phyloP scores from a whole-genome alignment of 2,797 vertebrate species.

The Sarcoramphus papa region DNA sequence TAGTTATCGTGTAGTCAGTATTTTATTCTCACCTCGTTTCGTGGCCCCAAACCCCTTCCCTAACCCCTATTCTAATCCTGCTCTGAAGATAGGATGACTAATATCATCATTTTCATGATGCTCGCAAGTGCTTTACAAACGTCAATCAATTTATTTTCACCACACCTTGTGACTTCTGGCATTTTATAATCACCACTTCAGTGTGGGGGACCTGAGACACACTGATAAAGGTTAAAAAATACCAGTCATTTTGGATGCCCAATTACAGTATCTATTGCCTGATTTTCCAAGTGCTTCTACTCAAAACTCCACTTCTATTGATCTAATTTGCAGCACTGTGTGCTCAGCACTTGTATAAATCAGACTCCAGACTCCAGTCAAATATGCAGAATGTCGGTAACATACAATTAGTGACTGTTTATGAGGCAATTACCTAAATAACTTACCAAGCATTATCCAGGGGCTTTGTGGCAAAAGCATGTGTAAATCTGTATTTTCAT shows the following conservation, averaged over 20 bases:
- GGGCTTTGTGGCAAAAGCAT: not conserved
- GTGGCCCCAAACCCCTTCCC: not conserved
- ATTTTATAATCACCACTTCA: not conserved
- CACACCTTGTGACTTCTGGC: not conserved
- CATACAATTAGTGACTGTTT: not conserved
- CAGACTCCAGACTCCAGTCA: not conserved
- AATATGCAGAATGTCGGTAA: not conserved
- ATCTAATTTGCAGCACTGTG: not conserved
- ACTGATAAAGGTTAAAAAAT: not conserved
- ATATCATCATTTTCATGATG: not conserved
- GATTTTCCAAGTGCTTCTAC: not conserved
- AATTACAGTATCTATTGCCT: not conserved
- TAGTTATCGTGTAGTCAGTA: not conserved
- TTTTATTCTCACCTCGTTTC: not conserved
- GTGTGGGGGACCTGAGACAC: not conserved
- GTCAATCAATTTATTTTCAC: not conserved
- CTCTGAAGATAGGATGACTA: not conserved
- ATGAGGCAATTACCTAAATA: slow-evolving; percentile 19
- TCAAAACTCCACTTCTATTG: not conserved
- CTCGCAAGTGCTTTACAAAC: not conserved
- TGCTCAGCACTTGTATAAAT: not conserved
- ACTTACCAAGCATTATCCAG: not conserved
- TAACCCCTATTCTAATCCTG: not conserved
- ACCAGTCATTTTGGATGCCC: not conserved
- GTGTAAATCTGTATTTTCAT: not conserved